phyloP scores from a whole-genome alignment of 2,113 vertebrate species.

The Semnopithecus entellus region DNA sequence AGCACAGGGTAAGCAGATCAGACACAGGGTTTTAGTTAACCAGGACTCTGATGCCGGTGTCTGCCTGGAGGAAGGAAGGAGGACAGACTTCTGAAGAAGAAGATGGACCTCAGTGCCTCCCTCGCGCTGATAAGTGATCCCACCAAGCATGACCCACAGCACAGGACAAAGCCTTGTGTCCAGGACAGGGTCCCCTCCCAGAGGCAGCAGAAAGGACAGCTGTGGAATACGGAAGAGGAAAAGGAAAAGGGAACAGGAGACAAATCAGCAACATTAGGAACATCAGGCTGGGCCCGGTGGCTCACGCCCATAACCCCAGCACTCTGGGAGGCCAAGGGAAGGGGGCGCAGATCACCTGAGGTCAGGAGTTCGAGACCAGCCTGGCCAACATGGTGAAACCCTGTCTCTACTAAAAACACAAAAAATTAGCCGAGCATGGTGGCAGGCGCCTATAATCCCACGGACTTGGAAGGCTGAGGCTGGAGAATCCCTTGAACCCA shows the following conservation, averaged over 20 bases:
- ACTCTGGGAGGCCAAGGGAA: background rate
- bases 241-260: background rate
- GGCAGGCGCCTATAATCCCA: background rate
- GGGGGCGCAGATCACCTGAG: background rate
- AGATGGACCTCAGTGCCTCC: too few species aligned
- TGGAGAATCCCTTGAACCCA: background rate
- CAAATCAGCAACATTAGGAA: background rate
- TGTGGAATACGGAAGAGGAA: background rate
- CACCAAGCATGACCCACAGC: background rate
- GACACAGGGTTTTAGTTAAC: too few species aligned
- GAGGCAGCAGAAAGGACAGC: background rate
- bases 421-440: background rate
- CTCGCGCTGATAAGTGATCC: background rate
- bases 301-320: background rate
- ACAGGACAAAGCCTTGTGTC: background rate
- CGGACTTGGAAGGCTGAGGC: background rate
- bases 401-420: background rate
- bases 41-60: too few species aligned
- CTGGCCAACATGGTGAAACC: background rate
- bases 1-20: background rate
- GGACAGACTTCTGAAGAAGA: too few species aligned
- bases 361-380: background rate
- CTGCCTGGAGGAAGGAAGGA: background rate
- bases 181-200: background rate
- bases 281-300: background rate